Percentiles rank a stretch among this genome's conserved stretches.
Conservation (phyloP, 1,140 invertebrate species). For the Bombus confusus region DNA sequence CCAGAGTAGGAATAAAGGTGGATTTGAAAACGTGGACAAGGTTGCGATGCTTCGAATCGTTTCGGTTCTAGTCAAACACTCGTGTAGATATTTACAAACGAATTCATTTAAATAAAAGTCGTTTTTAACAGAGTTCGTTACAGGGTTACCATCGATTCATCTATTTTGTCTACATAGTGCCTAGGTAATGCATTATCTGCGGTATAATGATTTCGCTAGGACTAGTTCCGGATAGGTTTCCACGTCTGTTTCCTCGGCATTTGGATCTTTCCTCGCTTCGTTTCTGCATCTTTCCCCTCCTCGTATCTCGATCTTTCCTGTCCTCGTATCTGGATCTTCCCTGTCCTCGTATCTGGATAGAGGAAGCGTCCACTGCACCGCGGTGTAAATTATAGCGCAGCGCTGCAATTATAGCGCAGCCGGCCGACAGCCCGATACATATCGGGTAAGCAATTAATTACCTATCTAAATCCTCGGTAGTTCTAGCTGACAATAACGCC, state of each 20-base stretch:
- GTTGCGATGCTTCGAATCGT: neutral
- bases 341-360: neutral
- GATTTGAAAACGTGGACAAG: neutral
- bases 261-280: neutral
- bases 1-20: neutral
- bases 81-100: slow-evolving; percentile 75
- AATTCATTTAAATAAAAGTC: slow-evolving; percentile 79
- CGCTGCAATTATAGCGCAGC: slow-evolving; percentile 10
- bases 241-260: neutral
- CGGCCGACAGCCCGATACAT: neutral
- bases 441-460: slow-evolving; percentile 32
- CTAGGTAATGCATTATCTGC: slow-evolving; percentile 49
- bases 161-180: slow-evolving; percentile 40
- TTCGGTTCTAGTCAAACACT: slow-evolving; percentile 5
- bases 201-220: slow-evolving; percentile 58
- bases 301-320: neutral
- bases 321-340: neutral
- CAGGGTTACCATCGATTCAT: slow-evolving; percentile 19
- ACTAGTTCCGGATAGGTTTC: slow-evolving; percentile 65
- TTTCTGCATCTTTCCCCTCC: neutral
- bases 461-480: slow-evolving; percentile 29
- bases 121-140: slow-evolving; percentile 71
- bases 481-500: slow-evolving; percentile 37
- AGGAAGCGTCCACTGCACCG: neutral
- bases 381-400: neutral